A percentile compares a stretch with the other conserved stretches of the same genome.
These are phyloP conservation scores for Iselma pallidipennis DNA, from an alignment of 2,888 invertebrate species.

Conservation along the genomic window DNA sequence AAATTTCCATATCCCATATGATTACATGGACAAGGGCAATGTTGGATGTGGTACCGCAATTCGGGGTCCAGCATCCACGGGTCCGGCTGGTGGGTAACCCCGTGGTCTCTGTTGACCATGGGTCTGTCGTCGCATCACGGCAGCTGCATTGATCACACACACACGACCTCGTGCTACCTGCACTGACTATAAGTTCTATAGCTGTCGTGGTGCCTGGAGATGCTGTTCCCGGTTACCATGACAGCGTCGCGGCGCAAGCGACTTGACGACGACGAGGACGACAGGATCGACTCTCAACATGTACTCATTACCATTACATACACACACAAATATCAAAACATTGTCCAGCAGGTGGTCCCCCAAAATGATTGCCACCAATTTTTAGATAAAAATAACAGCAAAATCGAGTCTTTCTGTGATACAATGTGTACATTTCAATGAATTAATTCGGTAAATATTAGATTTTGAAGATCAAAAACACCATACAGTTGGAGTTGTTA, in stretches of 20 bases:
- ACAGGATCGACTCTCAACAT: constrained; percentile 7
- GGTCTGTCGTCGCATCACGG: constrained; percentile 52
- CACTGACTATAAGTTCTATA: constrained; percentile 49
- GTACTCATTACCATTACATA: no score
- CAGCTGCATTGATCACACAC: constrained; percentile 49
- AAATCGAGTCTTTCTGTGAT: no score
- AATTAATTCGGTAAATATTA: no score
- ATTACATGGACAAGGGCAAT: constrained; percentile 88
- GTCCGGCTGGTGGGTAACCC: constrained; percentile 56
- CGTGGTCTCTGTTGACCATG: constrained; percentile 55
- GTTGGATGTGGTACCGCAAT: constrained; percentile 85
- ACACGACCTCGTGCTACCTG: constrained; percentile 36
- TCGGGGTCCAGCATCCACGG: constrained; percentile 70
- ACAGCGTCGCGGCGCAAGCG: constrained; percentile 55
- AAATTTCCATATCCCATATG: constrained; percentile 93
- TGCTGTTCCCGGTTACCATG: constrained; percentile 45
- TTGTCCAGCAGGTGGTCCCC: constrained; percentile 14
- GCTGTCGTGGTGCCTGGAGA: constrained; percentile 45
- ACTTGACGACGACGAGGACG: constrained; percentile 34
- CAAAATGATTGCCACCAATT: not conserved
- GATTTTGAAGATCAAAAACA: no score
- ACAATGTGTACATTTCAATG: no score
- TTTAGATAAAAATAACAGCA: no score
- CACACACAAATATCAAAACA: no score
- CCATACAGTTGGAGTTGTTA: no score